Conservation (phyloP, 1,140 invertebrate species). For the Proctacanthus coquilletti region DNA sequence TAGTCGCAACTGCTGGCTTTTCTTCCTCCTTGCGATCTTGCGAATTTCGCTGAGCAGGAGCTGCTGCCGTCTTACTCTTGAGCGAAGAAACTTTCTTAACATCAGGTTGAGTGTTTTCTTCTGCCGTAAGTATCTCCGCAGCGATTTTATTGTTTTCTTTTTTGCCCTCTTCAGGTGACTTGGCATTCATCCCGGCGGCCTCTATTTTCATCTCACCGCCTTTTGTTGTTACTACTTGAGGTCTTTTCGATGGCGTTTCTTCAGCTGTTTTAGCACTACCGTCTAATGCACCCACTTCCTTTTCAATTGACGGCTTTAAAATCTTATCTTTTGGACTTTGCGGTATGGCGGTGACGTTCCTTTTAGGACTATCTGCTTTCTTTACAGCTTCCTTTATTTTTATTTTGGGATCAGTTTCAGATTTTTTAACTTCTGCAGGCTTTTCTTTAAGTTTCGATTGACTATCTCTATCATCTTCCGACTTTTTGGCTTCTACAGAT, state of each 20-base stretch:
- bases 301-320: slow-evolving; percentile 1
- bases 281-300: neutral
- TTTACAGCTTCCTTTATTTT: slow-evolving; percentile 7
- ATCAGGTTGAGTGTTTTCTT: neutral
- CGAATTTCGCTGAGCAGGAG: no score
- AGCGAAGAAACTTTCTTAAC: no score
- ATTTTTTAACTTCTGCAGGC: slow-evolving; percentile 4
- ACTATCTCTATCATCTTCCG: neutral
- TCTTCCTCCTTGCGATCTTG: no score
- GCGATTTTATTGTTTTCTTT: slow-evolving; percentile 9
- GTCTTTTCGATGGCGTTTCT: slow-evolving; percentile 2
- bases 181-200: slow-evolving; percentile 25
- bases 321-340: neutral
- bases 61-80: no score
- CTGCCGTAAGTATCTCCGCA: slow-evolving; percentile 2
- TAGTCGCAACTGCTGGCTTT: no score
- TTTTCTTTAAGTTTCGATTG: neutral
- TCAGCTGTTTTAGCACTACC: slow-evolving; percentile 1
- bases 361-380: slow-evolving; percentile 3
- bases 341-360: neutral
- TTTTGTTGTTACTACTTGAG: neutral
- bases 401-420: slow-evolving; percentile 2
- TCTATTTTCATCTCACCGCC: slow-evolving; percentile 25
- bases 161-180: slow-evolving; percentile 32
- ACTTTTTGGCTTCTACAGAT: neutral